phyloP scores from a whole-genome alignment of 2,113 vertebrate genomes.

The Prunella fulvescens region DNA sequence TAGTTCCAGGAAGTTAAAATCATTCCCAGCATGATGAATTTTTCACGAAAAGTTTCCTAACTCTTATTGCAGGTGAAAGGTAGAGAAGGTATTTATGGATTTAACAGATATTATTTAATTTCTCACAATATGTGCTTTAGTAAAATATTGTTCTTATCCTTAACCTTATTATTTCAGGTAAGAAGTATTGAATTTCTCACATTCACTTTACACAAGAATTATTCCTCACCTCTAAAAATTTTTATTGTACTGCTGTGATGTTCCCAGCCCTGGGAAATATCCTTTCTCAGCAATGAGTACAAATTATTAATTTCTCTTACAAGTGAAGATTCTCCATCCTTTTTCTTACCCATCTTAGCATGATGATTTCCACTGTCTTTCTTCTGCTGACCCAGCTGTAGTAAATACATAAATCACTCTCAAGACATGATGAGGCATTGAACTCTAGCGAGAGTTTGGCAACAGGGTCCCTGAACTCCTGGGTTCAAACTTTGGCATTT shows the following conservation, averaged over 20 bases:
- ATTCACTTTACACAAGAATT: background rate
- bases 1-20: background rate
- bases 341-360: background rate
- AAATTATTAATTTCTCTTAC: background rate
- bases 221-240: background rate
- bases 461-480: background rate
- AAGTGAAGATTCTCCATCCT: background rate
- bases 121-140: background rate
- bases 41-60: background rate
- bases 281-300: background rate
- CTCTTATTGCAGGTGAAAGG: background rate
- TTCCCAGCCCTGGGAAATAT: background rate
- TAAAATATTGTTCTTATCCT: background rate
- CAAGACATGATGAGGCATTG: background rate
- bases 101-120: background rate
- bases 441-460: background rate
- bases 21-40: background rate
- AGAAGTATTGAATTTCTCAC: background rate
- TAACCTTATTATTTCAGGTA: background rate
- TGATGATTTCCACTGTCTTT: background rate
- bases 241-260: background rate
- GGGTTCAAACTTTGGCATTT: background rate
- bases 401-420: background rate
- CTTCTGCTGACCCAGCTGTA: background rate
- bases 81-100: background rate